Evolutionary conservation across 2,797 vertebrate species (phyloP), one percentile per base, ranked within the genome.

Genomic region (Falco biarmicus): DNA sequence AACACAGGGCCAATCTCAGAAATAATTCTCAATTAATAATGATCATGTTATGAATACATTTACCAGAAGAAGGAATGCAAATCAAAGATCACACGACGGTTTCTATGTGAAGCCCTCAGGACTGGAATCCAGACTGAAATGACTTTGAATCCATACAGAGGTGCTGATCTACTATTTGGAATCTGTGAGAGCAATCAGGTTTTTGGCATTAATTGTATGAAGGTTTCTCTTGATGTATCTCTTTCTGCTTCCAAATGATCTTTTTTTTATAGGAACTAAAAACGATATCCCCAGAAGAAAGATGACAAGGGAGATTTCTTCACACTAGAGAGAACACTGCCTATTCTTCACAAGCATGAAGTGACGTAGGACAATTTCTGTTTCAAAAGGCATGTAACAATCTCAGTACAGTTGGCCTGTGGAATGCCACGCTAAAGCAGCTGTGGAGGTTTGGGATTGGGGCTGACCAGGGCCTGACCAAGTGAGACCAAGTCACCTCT

Each of bases 1-100:
- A 92, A 93, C 80, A 89, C 31, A 76, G 43, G 61, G 71, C 37
- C 95, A 90, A 92, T 29, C 86, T 93, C 82, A 51, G 74, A 92
- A 93, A 93, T 87, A 82, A 68, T 61, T 84, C 86, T 66, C 95
- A 74, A 93, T 93, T 93, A 95, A 84, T 75, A 96, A 65, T 15
- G 39, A 87, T 59, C 70, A 56, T 29, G 51, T 84, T 93, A 87
- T 74, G 56, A 94, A 97, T 89, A 90, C 65, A 78, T 68, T 93
- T 89, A 90, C 57, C 3, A 11, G 61, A 78, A 95, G 19, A 10
- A 84, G 54, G 21, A 93, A 95, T 59, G 83, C 59, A 92, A 96
- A 96, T 79, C 83, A 76, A 89, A 83, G 57, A 69, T 74, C 57
- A 45, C 13, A 18, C 50, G 39, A 86, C 65, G 56, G 89, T 95